A percentile compares a stretch with the other conserved stretches of the same genome.
phyloP scores from a whole-genome alignment of 2,797 vertebrate genomes.

The Anguilla pacifica region DNA sequence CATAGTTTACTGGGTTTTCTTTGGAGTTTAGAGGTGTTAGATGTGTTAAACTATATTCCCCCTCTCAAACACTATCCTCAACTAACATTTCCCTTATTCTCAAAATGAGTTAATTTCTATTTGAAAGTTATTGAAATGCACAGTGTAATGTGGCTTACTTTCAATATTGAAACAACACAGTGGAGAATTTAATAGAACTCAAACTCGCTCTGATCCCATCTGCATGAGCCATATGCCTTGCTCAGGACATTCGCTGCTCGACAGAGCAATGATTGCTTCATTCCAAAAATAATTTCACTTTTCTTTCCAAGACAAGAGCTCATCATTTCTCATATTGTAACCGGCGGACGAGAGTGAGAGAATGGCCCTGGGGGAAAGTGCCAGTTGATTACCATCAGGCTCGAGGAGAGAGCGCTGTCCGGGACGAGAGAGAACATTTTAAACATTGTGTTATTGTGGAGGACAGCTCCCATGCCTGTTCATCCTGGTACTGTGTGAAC shows the following conservation, averaged over 20 bases:
- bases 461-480: neutral
- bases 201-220: constrained; percentile 44
- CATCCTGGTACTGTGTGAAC: neutral
- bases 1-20: neutral
- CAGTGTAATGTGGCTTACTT: constrained; percentile 42
- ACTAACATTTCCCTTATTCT: constrained; percentile 21
- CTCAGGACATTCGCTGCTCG: neutral
- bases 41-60: neutral
- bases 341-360: neutral
- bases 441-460: constrained; percentile 1
- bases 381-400: constrained; percentile 11
- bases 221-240: constrained; percentile 47
- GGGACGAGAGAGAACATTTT: neutral
- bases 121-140: constrained; percentile 42
- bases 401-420: neutral
- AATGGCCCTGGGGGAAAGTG: constrained; percentile 10
- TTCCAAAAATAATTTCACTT: constrained; percentile 18
- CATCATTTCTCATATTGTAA: constrained; percentile 7
- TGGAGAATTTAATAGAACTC: constrained; percentile 49
- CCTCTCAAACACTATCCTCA: neutral
- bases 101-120: constrained; percentile 45
- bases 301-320: constrained; percentile 13
- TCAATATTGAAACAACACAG: constrained; percentile 33
- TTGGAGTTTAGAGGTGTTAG: neutral
- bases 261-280: constrained; percentile 19